Evolutionary conservation across 1,140 invertebrate genomes (phyloP), one percentile per base, ranked within the genome.

Genomic region (Tenebrio molitor): DNA sequence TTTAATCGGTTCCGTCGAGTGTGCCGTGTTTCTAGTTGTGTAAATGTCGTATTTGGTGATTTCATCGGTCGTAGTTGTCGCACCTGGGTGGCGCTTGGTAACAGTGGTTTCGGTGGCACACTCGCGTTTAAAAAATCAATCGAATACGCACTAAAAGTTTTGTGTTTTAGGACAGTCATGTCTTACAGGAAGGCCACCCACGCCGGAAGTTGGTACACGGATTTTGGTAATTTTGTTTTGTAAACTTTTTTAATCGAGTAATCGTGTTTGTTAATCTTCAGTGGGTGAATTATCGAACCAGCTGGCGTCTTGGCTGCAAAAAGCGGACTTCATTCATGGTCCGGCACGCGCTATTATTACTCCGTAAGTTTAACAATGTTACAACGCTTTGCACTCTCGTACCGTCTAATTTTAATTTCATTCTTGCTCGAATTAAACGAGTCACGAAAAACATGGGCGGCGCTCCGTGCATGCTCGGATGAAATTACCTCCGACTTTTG

Each of bases 331-430:
- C 36, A 88, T 88, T 10, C 93, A 96, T 85, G 92, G 92, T 63
- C 95, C 96, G 42, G 97, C 97, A 0, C 88, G 96, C 78, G 97
- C 97, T n/a, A 96, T 99, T 44, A 99, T 99, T 83, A 93, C 97
- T 58, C 97, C 97, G 95, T 98, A 89, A 93, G 93, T 74, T n/a
- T 14, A 25, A 58, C n/a, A 33, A 25, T 6, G 14, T 29, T n/a
- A n/a, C n/a, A n/a, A n/a, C n/a, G 12, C 23, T 12, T 58, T 25
- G 6, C 21, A 25, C 2, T 14, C 8, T 19, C 25, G 25, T 29
- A n/a, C n/a, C n/a, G n/a, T n/a, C n/a, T n/a, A n/a, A n/a, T n/a
- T n/a, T n/a, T n/a, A n/a, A n/a, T n/a, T n/a, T n/a, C n/a, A n/a
- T n/a, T n/a, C n/a, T n/a, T n/a, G n/a, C n/a, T n/a, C n/a, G n/a